Evolutionary conservation across 2,888 invertebrate genomes (phyloP), one percentile per base, ranked within the genome.

Genomic region (Drosophila paracracens): DNA sequence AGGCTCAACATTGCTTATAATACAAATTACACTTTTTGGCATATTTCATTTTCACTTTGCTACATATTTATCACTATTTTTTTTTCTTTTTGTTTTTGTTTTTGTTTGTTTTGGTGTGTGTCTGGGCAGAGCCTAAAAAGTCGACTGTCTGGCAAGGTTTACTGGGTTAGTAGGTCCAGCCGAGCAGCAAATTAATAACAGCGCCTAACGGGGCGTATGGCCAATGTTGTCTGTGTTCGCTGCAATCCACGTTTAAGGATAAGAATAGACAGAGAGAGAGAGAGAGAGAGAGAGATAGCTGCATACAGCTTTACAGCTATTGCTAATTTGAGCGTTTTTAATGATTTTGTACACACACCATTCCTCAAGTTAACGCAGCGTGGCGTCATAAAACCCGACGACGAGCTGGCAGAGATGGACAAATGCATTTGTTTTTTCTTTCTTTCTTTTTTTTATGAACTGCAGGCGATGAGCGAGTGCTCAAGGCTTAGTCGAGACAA

Each of bases 21-120:
- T 89, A 87, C 90, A 87, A 87, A 87, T 87, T 90, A 89, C 88
- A 89, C 78, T 89, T 83, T 84, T 90, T 74, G 88, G 90, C 82
- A 88, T 86, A 88, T 80, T 81, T 81, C 81, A 76, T 78, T 76
- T 80, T 64, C 67, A 58, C 61, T 71, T 75, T 66, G 46, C 11
- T 21, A 35, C 35, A 35, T 13, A 13, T 13, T 43, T 36, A 60
- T 50, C 50, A 52, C 31, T 29, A 53, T 61, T 62, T 52, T 21
- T 58, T 56, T 63, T 59, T 64, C 35, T 57, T 61, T 25, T 54
- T 57, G 53, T 65, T 64, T 25, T 54, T 57, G 56, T 65, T 27
- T 67, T 60, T 46, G 18, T 59, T 63, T 56, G 63, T 46, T 59
- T 66, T 25, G n/a, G 16, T 67, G 18, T 52, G 73, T 52, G 73